Evolutionary conservation across 2,888 invertebrate species (phyloP), one percentile per base, ranked within the genome.

Genomic region (Desoria tigrina): DNA sequence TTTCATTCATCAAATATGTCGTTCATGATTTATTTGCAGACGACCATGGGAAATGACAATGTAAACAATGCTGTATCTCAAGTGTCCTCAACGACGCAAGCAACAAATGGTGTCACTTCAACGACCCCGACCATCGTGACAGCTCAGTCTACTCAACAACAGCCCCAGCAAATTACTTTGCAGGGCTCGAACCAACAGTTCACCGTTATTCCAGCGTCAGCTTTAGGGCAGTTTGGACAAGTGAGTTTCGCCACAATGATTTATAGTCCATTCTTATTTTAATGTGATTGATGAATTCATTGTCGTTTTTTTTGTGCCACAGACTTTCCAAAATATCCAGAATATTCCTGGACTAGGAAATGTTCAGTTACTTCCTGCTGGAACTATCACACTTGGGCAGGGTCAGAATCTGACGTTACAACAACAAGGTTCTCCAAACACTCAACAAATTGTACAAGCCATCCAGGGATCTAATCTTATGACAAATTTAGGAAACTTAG

Each of bases 141-240:
- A 28, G 75, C 74, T 56, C 68, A 68, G 56, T 64, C 62, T 23
- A 59, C 62, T 11, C 77, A 76, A 27, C 77, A 74, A 9, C 77
- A 77, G 18, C 69, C 69, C 61, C 76, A 73, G 57, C 77, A 77
- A 60, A 73, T 76, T 32, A 77, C 76, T 21, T 69, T 76, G 50
- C 74, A 75, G 66, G 73, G 87, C 88, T 1, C 86, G 86, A 77
- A 90, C 88, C 91, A 91, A 78, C 92, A 92, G 78, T 85, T 92
- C 74, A 92, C 92, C 4, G 88, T 93, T 60, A 92, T 93, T 78
- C 91, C 92, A 11, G 86, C 88, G 1, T 84, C 86, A 18, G 84
- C 84, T 60, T 79, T 86, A 74, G 79, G 73, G 7, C 74, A 76
- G 61, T 61, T 74, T 49, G 71, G 73, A 63, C 74, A 74, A 66